Evolutionary conservation across 2,888 invertebrate species (phyloP), one percentile per base, ranked within the genome.

Genomic region (Meandrusa payeni): DNA sequence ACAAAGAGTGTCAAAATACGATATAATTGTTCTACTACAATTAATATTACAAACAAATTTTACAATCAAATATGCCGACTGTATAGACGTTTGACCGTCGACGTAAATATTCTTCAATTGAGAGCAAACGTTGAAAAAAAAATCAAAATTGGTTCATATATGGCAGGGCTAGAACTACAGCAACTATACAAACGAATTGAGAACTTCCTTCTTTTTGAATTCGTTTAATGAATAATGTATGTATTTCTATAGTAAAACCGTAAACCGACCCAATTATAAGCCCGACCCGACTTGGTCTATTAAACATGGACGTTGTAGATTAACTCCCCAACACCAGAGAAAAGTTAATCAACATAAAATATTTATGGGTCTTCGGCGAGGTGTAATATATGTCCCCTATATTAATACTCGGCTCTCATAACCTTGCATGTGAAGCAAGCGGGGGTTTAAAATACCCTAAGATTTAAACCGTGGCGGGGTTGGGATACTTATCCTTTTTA

Each of bases 271-370:
- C 23, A 34, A 23, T 34, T 12, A n/a, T n/a, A n/a, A n/a, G n/a
- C n/a, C n/a, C n/a, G n/a, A n/a, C n/a, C n/a, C n/a, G n/a, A n/a
- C 27, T 27, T 44, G 33, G 32, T 32, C 38, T 44, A 44, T 44
- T 44, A 39, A 39, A 31, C 40, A 32, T 23, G 38, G 33, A 44
- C 38, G 27, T 33, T 33, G 32, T 38, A 43, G 37, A 43, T 43
- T 43, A 38, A 39, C 19, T 27, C 7, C 26, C 26, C 4, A 33
- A 28, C 20, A 28, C 28, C 36, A 17, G 33, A 45, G 39, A 39
- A 45, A 45, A 45, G 28, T 45, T 45, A 45, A 45, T 45, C 44
- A 45, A 45, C 44, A 45, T 45, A 39, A 45, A 45, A 45, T 34
- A 45, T 45, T 45, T 45, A 45, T 45, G 44, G 34, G 22, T 17